Percentiles rank a stretch among this genome's conserved stretches.
Conservation (phyloP, 2,888 invertebrate genomes). For the Synanthedon vespiformis region DNA sequence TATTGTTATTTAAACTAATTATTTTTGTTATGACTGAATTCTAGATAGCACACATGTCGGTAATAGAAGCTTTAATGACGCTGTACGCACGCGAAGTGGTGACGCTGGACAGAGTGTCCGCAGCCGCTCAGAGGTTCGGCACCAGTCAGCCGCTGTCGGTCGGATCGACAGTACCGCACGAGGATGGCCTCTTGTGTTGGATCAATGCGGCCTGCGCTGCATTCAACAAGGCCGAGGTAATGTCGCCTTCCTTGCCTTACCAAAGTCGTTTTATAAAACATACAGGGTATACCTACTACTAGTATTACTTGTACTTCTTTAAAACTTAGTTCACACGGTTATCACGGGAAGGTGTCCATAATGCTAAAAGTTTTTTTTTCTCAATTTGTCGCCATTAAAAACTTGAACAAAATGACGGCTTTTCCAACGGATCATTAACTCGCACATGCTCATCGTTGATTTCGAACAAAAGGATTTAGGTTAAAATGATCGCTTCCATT, state of each 20-base stretch:
- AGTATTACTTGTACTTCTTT: no score
- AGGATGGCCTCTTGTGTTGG: conserved; percentile 89
- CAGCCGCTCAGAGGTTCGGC: conserved; percentile 85
- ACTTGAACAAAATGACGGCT: no score
- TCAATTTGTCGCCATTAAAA: no score
- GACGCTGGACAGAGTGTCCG: conserved; percentile 86
- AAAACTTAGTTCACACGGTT: no score
- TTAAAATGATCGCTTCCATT: not conserved
- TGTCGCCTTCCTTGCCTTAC: not conserved
- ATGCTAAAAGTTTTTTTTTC: no score
- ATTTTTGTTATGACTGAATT: conserved; percentile 26
- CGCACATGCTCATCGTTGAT: no score
- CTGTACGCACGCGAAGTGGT: conserved; percentile 94
- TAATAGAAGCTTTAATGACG: conserved; percentile 95
- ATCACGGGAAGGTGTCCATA: no score
- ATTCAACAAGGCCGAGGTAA: conserved; percentile 70
- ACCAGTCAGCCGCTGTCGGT: conserved; percentile 52
- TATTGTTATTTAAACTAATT: no score
- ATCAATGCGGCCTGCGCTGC: conserved; percentile 88
- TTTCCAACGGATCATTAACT: no score
- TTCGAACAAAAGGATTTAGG: not conserved
- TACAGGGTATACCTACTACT: not conserved
- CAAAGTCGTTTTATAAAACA: not conserved
- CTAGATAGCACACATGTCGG: conserved; percentile 95
- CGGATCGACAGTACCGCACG: conserved; percentile 72